Base-by-base conservation (phyloP, 2,888 invertebrate species). In the Lepeophtheirus nordmannii region DNA sequence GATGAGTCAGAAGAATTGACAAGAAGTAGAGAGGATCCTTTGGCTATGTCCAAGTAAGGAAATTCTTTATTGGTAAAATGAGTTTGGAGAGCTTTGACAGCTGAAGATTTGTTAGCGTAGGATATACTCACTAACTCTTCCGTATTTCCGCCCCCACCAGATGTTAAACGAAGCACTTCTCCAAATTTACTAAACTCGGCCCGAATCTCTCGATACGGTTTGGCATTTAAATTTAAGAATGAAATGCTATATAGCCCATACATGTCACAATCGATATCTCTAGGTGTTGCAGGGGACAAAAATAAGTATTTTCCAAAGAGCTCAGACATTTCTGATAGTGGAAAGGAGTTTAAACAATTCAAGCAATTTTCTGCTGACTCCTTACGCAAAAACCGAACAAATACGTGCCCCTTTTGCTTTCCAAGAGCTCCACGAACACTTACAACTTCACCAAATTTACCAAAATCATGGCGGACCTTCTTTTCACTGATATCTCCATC, bases 261-360 rank as follows among this genome's bases (percentile, higher is more conserved):
- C 66, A 66, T 66, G 58, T 66, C 66, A 60, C 66, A 66, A 60
- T 66, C 66, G 41, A 66, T 66, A 46, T 66, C 66, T 20, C 66
- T 62, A 39, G 66, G 66, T 10, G 66, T 66, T 10, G 66, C 66
- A 7, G 66, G 66, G 37, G 66, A 66, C 23, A 66, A 37, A 41
- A 23, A 66, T 1, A 66, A 60, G 37, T 66, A 66, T 30, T 41
- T 59, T 2, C 66, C 66, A 41, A 66, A 66, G 10, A 66, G 46
- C 17, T 66, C 66, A 17, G 60, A 61, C 66, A 66, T 66, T 40
- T 66, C 66, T 17, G 58, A 58, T 23, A 66, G 46, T 11, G 66
- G 66, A 38, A 66, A 66, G 41, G 58, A 58, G 23, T 66, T 66
- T 37, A 66, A 41, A 30, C 66, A 66, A 40, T 66, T 66, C 3